Evolutionary conservation across 1,140 invertebrate genomes (phyloP).

Genomic region (Zaprionus taronus): DNA sequence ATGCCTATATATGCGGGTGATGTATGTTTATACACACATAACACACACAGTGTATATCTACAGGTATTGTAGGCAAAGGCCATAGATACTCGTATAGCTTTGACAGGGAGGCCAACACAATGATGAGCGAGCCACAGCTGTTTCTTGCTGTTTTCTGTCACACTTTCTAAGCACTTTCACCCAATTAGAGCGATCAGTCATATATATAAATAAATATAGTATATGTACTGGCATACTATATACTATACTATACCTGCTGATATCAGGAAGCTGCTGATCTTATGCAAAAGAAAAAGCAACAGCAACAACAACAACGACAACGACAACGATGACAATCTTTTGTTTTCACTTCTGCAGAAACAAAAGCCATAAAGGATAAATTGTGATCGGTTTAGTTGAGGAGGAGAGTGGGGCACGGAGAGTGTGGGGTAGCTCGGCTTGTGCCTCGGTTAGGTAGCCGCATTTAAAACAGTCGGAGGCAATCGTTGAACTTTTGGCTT

Average conservation of each 20-base stretch:
- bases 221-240: background rate
- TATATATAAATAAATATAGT: conserved; percentile 26
- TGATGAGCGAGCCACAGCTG: conserved; percentile 43
- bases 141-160: conserved; percentile 46
- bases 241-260: conserved; percentile 1
- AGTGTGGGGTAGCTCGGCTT: background rate
- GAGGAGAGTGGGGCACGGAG: conserved; percentile 10
- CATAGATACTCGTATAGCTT: conserved; percentile 68
- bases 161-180: conserved; percentile 80
- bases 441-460: conserved; percentile 62
- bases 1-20: conserved; percentile 83
- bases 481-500: conserved; percentile 78
- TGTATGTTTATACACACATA: conserved; percentile 57
- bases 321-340: conserved; percentile 77
- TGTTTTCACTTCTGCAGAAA: conserved; percentile 83
- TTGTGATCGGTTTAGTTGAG: conserved; percentile 52
- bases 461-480: conserved; percentile 55
- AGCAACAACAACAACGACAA: conserved; percentile 1
- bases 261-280: conserved; percentile 43
- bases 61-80: conserved; percentile 66
- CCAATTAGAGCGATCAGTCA: conserved; percentile 68
- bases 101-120: conserved; percentile 56
- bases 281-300: conserved; percentile 36
- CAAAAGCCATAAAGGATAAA: conserved; percentile 81
- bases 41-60: conserved; percentile 17